These are phyloP conservation scores for Sylvietta virens DNA, from an alignment of 2,113 vertebrate genomes.

Conservation along the genomic window DNA sequence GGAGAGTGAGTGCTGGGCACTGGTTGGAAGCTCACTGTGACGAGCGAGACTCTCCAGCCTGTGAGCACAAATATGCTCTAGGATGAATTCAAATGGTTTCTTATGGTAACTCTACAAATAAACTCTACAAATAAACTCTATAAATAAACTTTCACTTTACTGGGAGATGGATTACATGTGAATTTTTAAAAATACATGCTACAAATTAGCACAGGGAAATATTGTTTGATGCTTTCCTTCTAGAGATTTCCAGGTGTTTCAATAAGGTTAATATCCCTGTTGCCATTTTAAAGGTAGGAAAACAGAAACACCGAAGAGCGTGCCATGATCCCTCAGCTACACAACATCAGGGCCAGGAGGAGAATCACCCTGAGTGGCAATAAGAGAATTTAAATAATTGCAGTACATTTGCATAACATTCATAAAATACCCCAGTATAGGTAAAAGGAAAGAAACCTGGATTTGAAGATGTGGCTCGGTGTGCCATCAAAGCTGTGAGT, in stretches of 20 bases:
- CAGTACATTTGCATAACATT: background rate
- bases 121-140: background rate
- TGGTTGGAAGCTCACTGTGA: background rate
- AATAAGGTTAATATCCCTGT: background rate
- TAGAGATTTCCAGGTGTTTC: background rate
- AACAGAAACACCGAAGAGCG: background rate
- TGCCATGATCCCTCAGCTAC: background rate
- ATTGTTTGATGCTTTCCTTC: background rate
- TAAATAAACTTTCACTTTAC: background rate
- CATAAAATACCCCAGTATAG: background rate
- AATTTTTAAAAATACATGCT: background rate
- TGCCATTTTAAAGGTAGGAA: background rate
- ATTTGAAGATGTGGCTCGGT: background rate
- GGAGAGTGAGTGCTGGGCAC: background rate
- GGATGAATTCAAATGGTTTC: background rate
- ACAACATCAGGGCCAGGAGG: background rate
- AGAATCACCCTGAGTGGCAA: background rate
- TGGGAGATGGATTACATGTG: background rate
- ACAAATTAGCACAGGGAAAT: background rate
- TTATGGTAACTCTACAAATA: background rate
- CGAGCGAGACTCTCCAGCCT: rapidly evolving
- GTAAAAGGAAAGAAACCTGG: background rate
- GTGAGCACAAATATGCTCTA: background rate
- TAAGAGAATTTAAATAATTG: background rate
- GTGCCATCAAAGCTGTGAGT: background rate